These are phyloP conservation scores for Herminia tarsipennalis DNA, from an alignment of 2,888 invertebrate genomes.

Conservation along the genomic window DNA sequence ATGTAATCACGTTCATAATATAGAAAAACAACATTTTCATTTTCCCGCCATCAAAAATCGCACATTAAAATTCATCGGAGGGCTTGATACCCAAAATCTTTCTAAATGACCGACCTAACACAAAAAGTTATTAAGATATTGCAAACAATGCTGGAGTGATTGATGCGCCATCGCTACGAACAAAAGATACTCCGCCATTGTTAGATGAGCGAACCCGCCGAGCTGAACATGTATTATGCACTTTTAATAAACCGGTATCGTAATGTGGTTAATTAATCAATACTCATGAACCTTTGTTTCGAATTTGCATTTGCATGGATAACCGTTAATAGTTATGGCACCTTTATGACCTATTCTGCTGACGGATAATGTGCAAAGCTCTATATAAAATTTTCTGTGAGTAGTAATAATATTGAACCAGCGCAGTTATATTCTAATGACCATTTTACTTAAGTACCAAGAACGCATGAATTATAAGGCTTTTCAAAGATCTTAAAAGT, in stretches of 20 bases:
- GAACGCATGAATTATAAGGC: neutral
- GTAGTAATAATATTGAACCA: slow-evolving; percentile 8
- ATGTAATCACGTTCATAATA: too few species aligned
- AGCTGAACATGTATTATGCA: slow-evolving; percentile 65
- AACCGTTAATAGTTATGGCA: slow-evolving; percentile 33
- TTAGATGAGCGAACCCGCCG: slow-evolving; percentile 63
- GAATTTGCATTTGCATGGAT: slow-evolving; percentile 46
- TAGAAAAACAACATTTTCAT: neutral
- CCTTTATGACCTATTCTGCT: too few species aligned
- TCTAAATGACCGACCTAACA: slow-evolving; percentile 80
- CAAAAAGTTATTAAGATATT: slow-evolving; percentile 84
- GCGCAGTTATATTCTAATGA: too few species aligned
- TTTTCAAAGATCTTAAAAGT: neutral
- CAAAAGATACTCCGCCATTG: slow-evolving; percentile 74
- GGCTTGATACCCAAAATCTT: slow-evolving; percentile 71
- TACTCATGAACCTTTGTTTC: slow-evolving; percentile 55
- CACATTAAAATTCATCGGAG: slow-evolving; percentile 66
- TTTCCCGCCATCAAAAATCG: slow-evolving; percentile 33
- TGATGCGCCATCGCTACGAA: slow-evolving; percentile 69
- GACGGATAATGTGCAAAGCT: too few species aligned
- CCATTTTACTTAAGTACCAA: too few species aligned
- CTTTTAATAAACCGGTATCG: slow-evolving; percentile 75
- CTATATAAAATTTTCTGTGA: too few species aligned
- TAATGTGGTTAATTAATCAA: slow-evolving; percentile 80
- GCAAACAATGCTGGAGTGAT: slow-evolving; percentile 78